Evolutionary conservation across 2,113 vertebrate species (phyloP), one percentile per base, ranked within the genome.

Genomic region (Triplophysa rosa): DNA sequence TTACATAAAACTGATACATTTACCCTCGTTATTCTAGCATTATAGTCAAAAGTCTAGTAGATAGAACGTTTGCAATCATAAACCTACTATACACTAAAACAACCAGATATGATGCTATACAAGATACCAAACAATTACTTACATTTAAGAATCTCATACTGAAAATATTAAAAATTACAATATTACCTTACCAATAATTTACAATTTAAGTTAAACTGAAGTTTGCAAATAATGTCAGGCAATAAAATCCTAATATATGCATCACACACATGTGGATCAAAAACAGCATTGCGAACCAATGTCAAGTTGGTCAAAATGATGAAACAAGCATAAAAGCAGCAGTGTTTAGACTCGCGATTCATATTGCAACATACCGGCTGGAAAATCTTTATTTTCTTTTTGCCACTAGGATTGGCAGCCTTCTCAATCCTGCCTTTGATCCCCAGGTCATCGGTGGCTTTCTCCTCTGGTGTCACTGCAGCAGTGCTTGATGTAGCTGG

Each of bases 361-460:
- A 8, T 62, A 37, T 14, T 21, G 33, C 67, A 45, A 96, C 95
- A 91, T 91, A 99, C 98, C 88, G 97, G 97, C 83, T 99, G 97
- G 92, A 99, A 99, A 90, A 99, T 99, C 93, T 99, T 99, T 6
- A 99, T 96, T 80, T 98, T 99, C 88, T 98, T 99, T 91, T 99
- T 99, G 67, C 97, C 96, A 62, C 95, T 99, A 26, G 97, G 97
- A 88, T 98, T 95, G 14, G 94, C 93, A 21, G 98, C 95, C 82
- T 99, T 99, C 90, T 99, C 98, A 85, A 99, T 99, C 81, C 98
- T 94, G 73, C 98, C 97, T 91, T 99, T 99, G 84, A 99, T 99
- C 14, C 98, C 97, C 84, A 94, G 88, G 89, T 99, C 96, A 29
- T 95, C 95, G 29, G 85, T 80, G 2, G 79, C 88, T 56, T 92